Evolutionary conservation across 2,797 vertebrate species (phyloP), one percentile per base, ranked within the genome.

Genomic region (Spea hammondii): DNA sequence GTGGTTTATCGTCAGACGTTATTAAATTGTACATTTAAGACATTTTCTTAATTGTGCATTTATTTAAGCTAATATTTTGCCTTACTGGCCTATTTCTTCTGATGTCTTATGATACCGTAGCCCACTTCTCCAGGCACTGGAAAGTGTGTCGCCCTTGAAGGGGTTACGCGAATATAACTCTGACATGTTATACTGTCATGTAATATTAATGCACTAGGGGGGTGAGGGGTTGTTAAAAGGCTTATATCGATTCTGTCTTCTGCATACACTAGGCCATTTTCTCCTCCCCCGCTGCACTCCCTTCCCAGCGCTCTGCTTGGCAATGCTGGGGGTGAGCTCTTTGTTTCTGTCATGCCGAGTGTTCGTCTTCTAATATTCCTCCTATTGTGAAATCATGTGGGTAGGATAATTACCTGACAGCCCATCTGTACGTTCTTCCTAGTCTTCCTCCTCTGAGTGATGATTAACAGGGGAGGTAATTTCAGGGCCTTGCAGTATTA

Each of bases 271-370:
- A 5, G 78, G 71, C 51, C 55, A 17, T 57, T 68, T 47, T 66
- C 53, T 49, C 53, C 46, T 60, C 54, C 65, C 49, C 65, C 49
- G 5, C 67, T 53, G 64, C 59, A 55, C 66, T 70, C 55, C 54
- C 74, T 57, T 14, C 70, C 57, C 59, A 48, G 67, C 57, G 50
- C 57, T 80, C 51, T 66, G 10, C 66, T 51, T 76, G 70, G 53
- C 70, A 60, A 45, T 66, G 65, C 53, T 53, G 79, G 62, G 74
- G 70, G 79, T 57, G 74, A n/a, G 59, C 50, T 60, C 70, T 77
- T 72, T 68, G 74, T 81, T 81, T 48, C 74, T 72, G 74, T 65
- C 79, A 54, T 64, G 74, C 74, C 66, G 79, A 60, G 79, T 32
- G 59, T 76, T 71, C 67, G 65, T 67, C 79, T 65, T 50, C 51